These are phyloP conservation scores for Mycteria americana DNA, from an alignment of 2,797 vertebrate species.

Conservation along the genomic window DNA sequence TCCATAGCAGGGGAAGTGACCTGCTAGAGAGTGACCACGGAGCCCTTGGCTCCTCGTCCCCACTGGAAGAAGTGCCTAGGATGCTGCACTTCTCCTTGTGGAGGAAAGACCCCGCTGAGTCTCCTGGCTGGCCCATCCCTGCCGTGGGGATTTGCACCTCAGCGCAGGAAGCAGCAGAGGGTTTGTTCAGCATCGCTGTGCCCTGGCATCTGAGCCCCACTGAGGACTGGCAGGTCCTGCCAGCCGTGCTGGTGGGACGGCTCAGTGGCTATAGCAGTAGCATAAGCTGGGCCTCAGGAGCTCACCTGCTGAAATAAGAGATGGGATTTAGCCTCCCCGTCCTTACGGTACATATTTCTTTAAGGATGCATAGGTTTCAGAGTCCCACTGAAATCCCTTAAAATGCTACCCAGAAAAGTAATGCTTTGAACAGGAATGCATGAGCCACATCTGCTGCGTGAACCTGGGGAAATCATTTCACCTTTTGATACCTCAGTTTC, in stretches of 20 bases:
- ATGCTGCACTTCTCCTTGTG: background rate
- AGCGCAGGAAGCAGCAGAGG: background rate
- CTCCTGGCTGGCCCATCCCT: background rate
- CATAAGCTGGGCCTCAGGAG: background rate
- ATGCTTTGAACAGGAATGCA: background rate
- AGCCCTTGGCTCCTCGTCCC: background rate
- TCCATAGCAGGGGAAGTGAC: background rate
- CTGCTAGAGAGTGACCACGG: background rate
- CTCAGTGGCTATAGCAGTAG: background rate
- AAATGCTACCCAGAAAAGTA: background rate
- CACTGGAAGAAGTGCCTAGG: background rate
- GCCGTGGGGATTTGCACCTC: background rate
- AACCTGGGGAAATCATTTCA: background rate
- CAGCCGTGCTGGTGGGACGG: background rate
- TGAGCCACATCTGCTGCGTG: accelerated
- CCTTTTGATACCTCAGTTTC: background rate
- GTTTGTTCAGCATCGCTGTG: background rate
- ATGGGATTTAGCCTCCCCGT: background rate
- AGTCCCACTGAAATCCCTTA: background rate
- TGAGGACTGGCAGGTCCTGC: background rate
- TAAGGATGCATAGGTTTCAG: background rate
- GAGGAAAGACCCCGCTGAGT: background rate
- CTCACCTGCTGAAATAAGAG: background rate
- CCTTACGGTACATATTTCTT: background rate
- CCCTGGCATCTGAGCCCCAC: background rate